Evolutionary conservation across 2,797 vertebrate genomes (phyloP).

Genomic region (Petrocephalus schoutedeni): DNA sequence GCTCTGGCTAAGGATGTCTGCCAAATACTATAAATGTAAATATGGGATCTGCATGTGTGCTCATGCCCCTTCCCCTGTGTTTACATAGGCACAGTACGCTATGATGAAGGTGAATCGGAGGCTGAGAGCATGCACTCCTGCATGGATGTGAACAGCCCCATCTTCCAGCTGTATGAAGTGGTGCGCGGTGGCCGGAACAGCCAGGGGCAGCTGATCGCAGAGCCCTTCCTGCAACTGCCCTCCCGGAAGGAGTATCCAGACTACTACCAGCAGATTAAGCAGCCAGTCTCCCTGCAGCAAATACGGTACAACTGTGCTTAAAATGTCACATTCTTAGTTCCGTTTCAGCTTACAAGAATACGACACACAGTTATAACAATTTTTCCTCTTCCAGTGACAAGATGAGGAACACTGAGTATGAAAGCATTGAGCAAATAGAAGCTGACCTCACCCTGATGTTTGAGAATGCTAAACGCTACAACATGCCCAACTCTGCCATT

Average conservation of each 20-base stretch:
- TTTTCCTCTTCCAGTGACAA: conserved; percentile 68
- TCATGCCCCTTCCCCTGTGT: neutral
- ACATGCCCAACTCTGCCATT: conserved; percentile 93
- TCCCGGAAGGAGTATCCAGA: conserved; percentile 95
- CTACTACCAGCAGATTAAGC: conserved; percentile 97
- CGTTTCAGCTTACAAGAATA: neutral
- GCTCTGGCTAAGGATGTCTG: no score
- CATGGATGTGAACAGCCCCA: conserved; percentile 82
- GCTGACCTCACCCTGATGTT: conserved; percentile 89
- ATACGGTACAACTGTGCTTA: conserved; percentile 72
- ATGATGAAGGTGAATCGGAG: conserved; percentile 89
- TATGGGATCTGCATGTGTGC: neutral
- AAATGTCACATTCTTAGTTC: neutral
- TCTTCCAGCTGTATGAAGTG: conserved; percentile 90
- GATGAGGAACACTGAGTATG: conserved; percentile 90
- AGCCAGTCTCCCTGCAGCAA: conserved; percentile 83
- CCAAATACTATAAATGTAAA: neutral
- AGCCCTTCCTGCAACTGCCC: conserved; percentile 91
- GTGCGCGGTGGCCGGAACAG: conserved; percentile 84
- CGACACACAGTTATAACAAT: neutral
- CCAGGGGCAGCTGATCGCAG: conserved; percentile 88
- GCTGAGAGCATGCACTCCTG: conserved; percentile 88
- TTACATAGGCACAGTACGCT: conserved; percentile 75
- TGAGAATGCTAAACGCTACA: conserved; percentile 98
- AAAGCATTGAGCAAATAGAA: conserved; percentile 87